A percentile compares a stretch with the other conserved stretches of the same genome.
phyloP scores from a whole-genome alignment of 92 coral and sea anemone species.

The Palythoa heliodiscus region DNA sequence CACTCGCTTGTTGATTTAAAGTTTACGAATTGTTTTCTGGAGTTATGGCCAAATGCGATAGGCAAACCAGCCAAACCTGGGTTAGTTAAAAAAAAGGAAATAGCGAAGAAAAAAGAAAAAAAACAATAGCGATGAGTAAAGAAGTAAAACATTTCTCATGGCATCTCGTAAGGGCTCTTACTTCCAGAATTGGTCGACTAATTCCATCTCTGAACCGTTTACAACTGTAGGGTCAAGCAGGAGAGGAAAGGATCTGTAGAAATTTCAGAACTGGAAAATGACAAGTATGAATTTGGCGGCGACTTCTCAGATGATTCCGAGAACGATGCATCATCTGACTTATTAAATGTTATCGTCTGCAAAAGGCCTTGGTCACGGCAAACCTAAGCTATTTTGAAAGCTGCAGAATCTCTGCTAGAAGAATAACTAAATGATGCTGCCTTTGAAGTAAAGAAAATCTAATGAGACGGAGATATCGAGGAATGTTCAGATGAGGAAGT shows the following conservation, averaged over 20 bases:
- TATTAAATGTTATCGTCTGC: conserved; percentile 20
- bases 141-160: background rate
- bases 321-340: background rate
- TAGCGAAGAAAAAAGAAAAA: background rate
- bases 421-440: conserved; percentile 46
- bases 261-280: background rate
- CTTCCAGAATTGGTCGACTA: background rate
- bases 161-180: conserved; percentile 14
- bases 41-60: background rate
- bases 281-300: background rate
- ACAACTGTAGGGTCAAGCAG: conserved; percentile 20
- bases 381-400: conserved; percentile 21
- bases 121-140: background rate
- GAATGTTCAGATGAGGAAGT: background rate
- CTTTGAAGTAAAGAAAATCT: conserved; percentile 33
- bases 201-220: background rate
- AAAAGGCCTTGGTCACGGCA: conserved; percentile 47
- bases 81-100: background rate
- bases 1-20: too few relatives aligned
- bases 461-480: background rate
- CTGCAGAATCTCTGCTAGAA: conserved; percentile 31
- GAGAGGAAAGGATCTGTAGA: conserved; percentile 1
- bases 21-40: background rate
- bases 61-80: background rate
- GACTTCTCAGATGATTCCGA: conserved; percentile 5